Evolutionary conservation across 1,140 invertebrate genomes (phyloP).

Genomic region (Pectinophora gossypiella): DNA sequence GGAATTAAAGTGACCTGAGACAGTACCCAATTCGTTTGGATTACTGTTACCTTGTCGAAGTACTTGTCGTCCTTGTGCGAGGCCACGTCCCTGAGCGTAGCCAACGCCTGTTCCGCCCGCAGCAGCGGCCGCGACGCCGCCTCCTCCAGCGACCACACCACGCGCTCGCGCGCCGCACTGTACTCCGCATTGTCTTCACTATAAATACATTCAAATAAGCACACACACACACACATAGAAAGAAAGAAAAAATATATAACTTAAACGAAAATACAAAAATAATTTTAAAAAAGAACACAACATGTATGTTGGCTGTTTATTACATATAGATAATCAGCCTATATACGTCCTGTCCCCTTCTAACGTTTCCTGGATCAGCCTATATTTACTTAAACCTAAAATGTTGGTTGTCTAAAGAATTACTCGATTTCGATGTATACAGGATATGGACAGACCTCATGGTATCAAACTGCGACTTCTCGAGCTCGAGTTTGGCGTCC

Average conservation of each 20-base stretch:
- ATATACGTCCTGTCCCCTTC: too few species aligned
- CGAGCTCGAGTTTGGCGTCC: slow-evolving; percentile 55
- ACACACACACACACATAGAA: too few species aligned
- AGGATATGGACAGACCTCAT: slow-evolving; percentile 52
- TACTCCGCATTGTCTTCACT: slow-evolving; percentile 43
- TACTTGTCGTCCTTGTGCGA: slow-evolving; percentile 36
- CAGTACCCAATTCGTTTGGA: neutral
- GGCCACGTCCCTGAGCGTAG: slow-evolving; percentile 32
- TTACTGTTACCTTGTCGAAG: slow-evolving; percentile 49
- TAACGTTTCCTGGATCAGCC: too few species aligned
- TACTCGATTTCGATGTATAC: too few species aligned
- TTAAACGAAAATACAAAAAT: too few species aligned
- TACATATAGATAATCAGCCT: too few species aligned
- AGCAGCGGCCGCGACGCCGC: slow-evolving; percentile 44
- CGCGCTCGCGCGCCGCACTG: slow-evolving; percentile 38
- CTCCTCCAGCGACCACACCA: slow-evolving; percentile 54
- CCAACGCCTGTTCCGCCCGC: slow-evolving; percentile 39
- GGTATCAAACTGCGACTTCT: slow-evolving; percentile 48
- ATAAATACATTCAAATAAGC: too few species aligned
- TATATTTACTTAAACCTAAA: too few species aligned
- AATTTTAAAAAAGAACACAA: too few species aligned
- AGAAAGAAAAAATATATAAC: too few species aligned
- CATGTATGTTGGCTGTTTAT: too few species aligned
- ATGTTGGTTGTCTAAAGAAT: too few species aligned
- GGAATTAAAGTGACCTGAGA: neutral